Base-by-base conservation (phyloP, 1,140 invertebrate species). In the Harpegnathos saltator region DNA sequence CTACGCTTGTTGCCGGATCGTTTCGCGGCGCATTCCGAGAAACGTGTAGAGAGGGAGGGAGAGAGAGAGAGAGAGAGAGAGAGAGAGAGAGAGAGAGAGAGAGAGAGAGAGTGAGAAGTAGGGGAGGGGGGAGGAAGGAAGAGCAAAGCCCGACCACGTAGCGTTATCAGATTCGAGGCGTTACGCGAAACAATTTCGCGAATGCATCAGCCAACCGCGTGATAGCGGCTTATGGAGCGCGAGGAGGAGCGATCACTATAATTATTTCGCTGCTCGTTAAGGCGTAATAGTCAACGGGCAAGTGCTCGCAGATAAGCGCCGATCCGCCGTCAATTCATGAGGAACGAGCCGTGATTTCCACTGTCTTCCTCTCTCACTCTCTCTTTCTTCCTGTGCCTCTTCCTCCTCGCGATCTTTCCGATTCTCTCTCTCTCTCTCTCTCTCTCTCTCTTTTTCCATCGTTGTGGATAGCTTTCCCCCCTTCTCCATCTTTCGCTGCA, bases 201-300 rank as follows among this genome's bases (percentile, higher is more conserved):
- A 84, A 89, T 81, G 75, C 82, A 84, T 84, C 38, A 44, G 38
- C 38, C 84, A 29, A 26, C 66, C 63, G 56, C 73, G 48, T 68
- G 68, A 54, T 56, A 15, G 17, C 4, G 33, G 14, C n/a, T 33
- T 33, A 26, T 19, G 17, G 59, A 33, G 24, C 17, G 17, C 12
- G 19, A 12, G 48, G 33, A 54, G 17, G 50, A 56, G 61, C 65
- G 88, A 89, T 89, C 88, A 82, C 82, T 85, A 78, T 90, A 89
- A 91, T 91, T 90, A 88, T 89, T 86, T 85, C 69, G 66, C 58
- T 26, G 81, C 85, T 90, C 85, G 89, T 90, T 89, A 91, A 85
- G 78, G 82, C 38, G 63, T 80, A 83, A 89, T 85, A 66, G 61
- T 72, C 63, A 83, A 73, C 26, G 69, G 3, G 29, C 33, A 50